A percentile compares a stretch with the other conserved stretches of the same genome.
These are phyloP conservation scores for Morinoia aosen DNA, from an alignment of 2,888 invertebrate species.

Conservation along the genomic window DNA sequence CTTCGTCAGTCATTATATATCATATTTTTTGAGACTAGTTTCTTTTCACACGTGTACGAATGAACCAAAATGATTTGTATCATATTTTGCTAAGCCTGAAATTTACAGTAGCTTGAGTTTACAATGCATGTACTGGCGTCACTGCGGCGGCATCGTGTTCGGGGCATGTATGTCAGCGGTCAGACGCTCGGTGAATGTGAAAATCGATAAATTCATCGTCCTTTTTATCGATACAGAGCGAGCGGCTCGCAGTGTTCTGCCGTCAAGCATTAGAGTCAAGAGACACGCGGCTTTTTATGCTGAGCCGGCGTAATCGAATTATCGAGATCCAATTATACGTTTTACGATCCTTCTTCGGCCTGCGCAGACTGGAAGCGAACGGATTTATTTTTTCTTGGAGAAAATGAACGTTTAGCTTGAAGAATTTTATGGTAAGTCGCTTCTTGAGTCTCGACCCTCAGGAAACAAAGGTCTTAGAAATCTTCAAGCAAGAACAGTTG, in stretches of 20 bases:
- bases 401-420: neutral
- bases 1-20: too few species aligned
- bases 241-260: neutral
- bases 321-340: conserved; percentile 52
- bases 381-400: neutral
- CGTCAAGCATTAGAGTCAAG: conserved; percentile 34
- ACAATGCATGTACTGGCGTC: neutral
- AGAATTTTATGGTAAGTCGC: neutral
- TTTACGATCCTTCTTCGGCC: conserved; percentile 32
- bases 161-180: neutral
- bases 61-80: neutral
- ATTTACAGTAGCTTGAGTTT: neutral
- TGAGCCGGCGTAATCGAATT: conserved; percentile 31
- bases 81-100: neutral
- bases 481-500: neutral
- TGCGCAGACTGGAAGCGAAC: neutral
- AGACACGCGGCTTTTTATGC: conserved; percentile 17
- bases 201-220: neutral
- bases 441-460: neutral
- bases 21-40: too few species aligned
- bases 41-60: too few species aligned
- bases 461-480: neutral
- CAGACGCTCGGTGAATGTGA: neutral
- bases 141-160: neutral
- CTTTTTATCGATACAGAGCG: conserved; percentile 16